Evolutionary conservation across 2,888 invertebrate genomes (phyloP), one percentile per base, ranked within the genome.

Genomic region (Leptodirus hochenwartii): DNA sequence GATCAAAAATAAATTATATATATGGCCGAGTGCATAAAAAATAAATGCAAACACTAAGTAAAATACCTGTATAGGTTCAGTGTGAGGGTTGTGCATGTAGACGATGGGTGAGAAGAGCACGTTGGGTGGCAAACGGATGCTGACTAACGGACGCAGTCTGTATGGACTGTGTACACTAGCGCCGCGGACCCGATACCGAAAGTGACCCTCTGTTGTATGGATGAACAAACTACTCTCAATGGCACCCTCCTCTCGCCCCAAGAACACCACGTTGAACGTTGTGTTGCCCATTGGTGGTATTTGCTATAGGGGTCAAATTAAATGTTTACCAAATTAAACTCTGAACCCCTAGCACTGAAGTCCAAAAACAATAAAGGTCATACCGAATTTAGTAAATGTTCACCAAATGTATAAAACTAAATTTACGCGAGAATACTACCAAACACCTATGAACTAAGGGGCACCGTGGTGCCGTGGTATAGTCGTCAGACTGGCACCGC

Each of bases 51-150:
- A 17, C 25, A 25, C 13, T 17, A 20, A 13, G 24, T 12, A 22
- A 29, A 42, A 50, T 56, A 85, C 82, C 70, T 90, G 87, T 54
- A 93, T 65, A 34, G 82, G 68, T 45, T 72, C 69, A 44, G 73
- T 66, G 53, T 88, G 82, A 40, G 96, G 96, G 69, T 98, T 98
- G 62, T 91, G 81, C 64, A 98, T 70, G 45, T 78, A 72, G 50
- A 96, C 82, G 50, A 82, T 64, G 35, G 90, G 84, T 46, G 81
- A 72, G 49, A 88, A 78, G 38, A 81, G 79, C 42, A 85, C 81
- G 63, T 96, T 93, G 47, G 81, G 62, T 36, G 96, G 95, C 50
- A 93, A 72, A 51, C 79, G 77, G 39, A 90, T 75, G 36, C 85
- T 88, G 36, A 90, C 70, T 50, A 93, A 69, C 31, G 96, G 91